Evolutionary conservation across 2,113 vertebrate species (phyloP).

Genomic region (Baryphthengus martii): DNA sequence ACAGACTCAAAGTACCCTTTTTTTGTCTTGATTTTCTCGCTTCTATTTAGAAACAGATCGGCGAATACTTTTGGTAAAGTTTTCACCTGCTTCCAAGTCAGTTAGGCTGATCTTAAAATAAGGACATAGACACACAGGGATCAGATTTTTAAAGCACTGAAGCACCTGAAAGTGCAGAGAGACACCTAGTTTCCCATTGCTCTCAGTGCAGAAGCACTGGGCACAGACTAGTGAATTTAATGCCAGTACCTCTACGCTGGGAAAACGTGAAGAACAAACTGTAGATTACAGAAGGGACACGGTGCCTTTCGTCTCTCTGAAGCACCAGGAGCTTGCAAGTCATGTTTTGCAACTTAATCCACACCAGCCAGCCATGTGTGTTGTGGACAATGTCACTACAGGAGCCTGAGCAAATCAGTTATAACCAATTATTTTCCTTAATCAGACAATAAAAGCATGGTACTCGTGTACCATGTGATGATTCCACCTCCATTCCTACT

Average conservation of each 20-base stretch:
- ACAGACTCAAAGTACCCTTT: neutral
- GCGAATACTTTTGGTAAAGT: neutral
- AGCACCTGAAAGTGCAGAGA: slow-evolving; percentile 55
- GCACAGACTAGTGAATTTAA: neutral
- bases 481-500: neutral
- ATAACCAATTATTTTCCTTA: neutral
- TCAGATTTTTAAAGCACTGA: slow-evolving; percentile 27
- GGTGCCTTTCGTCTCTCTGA: neutral
- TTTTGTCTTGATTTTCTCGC: neutral
- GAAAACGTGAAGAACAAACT: neutral
- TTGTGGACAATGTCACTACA: neutral
- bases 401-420: neutral
- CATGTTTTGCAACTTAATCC: neutral
- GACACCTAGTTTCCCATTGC: slow-evolving; percentile 50
- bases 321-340: neutral
- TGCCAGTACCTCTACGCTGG: neutral
- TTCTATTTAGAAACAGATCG: slow-evolving; percentile 13
- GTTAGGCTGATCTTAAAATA: neutral
- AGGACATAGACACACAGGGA: neutral
- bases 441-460: neutral
- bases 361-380: accelerated
- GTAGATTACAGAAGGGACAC: neutral
- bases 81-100: neutral
- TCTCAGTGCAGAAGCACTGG: neutral
- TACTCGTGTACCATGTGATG: neutral